These are phyloP conservation scores for Sanderia malayensis DNA, from an alignment of 30 jellyfish, hydroid and myxozoan genomes.

Conservation along the genomic window DNA sequence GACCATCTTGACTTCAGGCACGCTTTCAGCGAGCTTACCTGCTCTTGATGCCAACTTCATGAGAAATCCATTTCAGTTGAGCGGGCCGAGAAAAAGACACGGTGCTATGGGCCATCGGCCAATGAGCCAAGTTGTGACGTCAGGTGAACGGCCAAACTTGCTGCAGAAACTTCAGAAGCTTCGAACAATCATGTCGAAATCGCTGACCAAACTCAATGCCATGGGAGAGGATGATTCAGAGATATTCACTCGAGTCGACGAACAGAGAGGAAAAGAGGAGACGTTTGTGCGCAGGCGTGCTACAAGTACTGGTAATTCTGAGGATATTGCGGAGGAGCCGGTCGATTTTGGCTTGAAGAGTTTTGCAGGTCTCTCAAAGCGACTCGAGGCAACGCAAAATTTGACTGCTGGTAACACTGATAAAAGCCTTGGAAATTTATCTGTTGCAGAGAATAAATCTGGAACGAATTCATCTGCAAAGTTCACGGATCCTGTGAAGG, in stretches of 20 bases:
- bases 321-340: background rate
- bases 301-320: slow-evolving; percentile 3
- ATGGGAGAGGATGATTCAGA: slow-evolving; percentile 57
- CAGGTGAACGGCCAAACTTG: slow-evolving; percentile 35
- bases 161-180: slow-evolving; percentile 41
- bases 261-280: slow-evolving; percentile 43
- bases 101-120: slow-evolving; percentile 38
- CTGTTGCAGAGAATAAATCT: background rate
- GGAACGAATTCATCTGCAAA: background rate
- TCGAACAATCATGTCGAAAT: slow-evolving; percentile 57
- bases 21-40: slow-evolving; percentile 22
- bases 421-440: too few species aligned
- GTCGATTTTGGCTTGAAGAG: background rate
- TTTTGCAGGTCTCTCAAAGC: background rate
- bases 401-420: too few species aligned
- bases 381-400: background rate
- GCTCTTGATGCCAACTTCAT: slow-evolving; percentile 19
- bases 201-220: slow-evolving; percentile 47
- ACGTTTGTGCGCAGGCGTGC: slow-evolving; percentile 33
- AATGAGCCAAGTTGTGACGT: slow-evolving; percentile 40
- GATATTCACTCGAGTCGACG: slow-evolving; percentile 32
- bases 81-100: slow-evolving; percentile 23
- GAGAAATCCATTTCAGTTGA: slow-evolving; percentile 38
- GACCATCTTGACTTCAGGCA: background rate
- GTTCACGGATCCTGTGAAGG: background rate